phyloP scores from a whole-genome alignment of 2,113 vertebrate species.

The Takifugu flavidus region DNA sequence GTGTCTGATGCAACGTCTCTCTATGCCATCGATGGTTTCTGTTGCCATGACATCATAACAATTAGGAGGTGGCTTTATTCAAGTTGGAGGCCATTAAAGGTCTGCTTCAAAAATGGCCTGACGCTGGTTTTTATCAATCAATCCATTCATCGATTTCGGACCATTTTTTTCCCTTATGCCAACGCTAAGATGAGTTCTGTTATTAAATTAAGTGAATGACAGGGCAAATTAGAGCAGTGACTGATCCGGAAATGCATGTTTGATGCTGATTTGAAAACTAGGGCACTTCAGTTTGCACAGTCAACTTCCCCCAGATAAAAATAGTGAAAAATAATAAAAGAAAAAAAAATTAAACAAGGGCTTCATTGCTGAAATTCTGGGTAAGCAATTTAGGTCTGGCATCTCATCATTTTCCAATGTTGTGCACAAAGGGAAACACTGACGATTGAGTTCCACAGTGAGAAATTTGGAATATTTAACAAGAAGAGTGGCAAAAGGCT shows the following conservation, averaged over 20 bases:
- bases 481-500: constrained; percentile 12
- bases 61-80: too few species aligned
- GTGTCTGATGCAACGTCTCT: too few species aligned
- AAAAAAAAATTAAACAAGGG: constrained; percentile 14
- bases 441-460: constrained; percentile 46
- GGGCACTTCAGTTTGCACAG: constrained; percentile 15
- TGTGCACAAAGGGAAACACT: constrained; percentile 40
- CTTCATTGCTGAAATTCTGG: constrained; percentile 33
- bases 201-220: too few species aligned
- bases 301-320: constrained; percentile 41
- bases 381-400: constrained; percentile 36
- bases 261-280: constrained; percentile 8
- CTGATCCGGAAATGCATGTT: not conserved
- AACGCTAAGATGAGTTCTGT: too few species aligned
- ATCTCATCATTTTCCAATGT: constrained; percentile 44
- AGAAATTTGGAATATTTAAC: constrained; percentile 49
- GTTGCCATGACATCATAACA: too few species aligned
- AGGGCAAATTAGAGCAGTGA: too few species aligned
- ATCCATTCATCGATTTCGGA: too few species aligned
- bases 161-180: too few species aligned
- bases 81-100: too few species aligned
- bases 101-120: too few species aligned
- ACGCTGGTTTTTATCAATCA: too few species aligned
- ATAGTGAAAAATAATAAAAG: constrained; percentile 23
- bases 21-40: too few species aligned